Evolutionary conservation across 2,113 vertebrate genomes (phyloP).

Genomic region (Tenebrosternarchus preto): DNA sequence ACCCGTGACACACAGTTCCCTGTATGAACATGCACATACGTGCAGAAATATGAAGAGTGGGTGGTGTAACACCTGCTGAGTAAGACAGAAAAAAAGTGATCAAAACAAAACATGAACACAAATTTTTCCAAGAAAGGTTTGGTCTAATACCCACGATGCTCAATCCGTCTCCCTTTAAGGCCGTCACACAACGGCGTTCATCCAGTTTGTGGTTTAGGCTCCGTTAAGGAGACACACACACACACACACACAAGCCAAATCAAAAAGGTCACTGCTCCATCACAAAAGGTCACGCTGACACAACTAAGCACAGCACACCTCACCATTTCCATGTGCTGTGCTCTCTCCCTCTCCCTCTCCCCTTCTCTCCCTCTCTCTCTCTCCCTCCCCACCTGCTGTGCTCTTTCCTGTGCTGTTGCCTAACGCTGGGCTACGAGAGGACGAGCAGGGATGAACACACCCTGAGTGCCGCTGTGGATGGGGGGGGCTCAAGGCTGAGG

Average conservation of each 20-base stretch:
- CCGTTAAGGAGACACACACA: too few species aligned
- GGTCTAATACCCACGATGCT: too few species aligned
- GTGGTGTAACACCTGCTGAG: too few species aligned
- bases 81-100: too few species aligned
- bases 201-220: not conserved
- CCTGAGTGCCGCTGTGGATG: not conserved
- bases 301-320: not conserved
- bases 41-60: too few species aligned
- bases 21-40: not conserved
- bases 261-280: too few species aligned
- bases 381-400: too few species aligned
- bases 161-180: not conserved
- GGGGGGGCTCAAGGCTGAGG: not conserved
- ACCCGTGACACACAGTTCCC: not conserved
- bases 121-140: not conserved
- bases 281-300: not conserved
- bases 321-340: not conserved
- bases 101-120: not conserved
- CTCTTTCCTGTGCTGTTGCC: too few species aligned
- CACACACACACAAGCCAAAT: too few species aligned
- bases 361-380: too few species aligned
- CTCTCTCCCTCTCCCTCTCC: not conserved
- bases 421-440: not conserved
- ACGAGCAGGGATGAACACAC: not conserved
- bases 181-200: slow-evolving; percentile 9